Evolutionary conservation across 2,888 invertebrate genomes (phyloP).

Genomic region (Dione juno): DNA sequence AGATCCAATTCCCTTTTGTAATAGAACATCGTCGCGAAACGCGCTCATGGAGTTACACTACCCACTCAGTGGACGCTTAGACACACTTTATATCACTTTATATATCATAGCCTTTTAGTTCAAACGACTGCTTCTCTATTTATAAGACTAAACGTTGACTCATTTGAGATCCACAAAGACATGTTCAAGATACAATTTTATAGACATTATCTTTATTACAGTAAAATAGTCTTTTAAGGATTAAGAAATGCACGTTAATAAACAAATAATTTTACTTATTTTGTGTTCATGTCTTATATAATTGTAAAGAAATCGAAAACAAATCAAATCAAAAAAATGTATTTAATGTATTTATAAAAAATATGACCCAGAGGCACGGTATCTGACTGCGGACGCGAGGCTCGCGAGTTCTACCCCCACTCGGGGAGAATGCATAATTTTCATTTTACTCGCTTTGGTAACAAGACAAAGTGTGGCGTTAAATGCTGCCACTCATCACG

Average conservation of each 20-base stretch:
- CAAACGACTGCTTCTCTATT: constrained; percentile 43
- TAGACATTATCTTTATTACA: not conserved
- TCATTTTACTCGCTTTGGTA: too few species aligned
- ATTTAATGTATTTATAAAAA: too few species aligned
- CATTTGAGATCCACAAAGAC: constrained; percentile 14
- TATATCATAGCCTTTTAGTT: constrained; percentile 52
- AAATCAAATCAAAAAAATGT: too few species aligned
- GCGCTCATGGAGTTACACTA: constrained; percentile 78
- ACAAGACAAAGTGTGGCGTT: too few species aligned
- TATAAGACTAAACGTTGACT: constrained; percentile 25
- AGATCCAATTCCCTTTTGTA: constrained; percentile 84
- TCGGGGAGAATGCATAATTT: too few species aligned
- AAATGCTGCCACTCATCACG: too few species aligned
- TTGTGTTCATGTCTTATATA: too few species aligned
- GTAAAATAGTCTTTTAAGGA: not conserved
- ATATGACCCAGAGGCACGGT: too few species aligned
- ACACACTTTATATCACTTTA: constrained; percentile 64
- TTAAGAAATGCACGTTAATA: not conserved
- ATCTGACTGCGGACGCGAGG: too few species aligned
- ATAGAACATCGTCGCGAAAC: constrained; percentile 83
- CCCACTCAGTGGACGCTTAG: constrained; percentile 77
- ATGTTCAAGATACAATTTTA: not conserved
- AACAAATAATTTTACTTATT: not conserved
- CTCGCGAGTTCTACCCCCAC: too few species aligned
- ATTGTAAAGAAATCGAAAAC: too few species aligned